phyloP scores from a whole-genome alignment of 2,797 vertebrate genomes.

The Helicolenus hilgendorfi region DNA sequence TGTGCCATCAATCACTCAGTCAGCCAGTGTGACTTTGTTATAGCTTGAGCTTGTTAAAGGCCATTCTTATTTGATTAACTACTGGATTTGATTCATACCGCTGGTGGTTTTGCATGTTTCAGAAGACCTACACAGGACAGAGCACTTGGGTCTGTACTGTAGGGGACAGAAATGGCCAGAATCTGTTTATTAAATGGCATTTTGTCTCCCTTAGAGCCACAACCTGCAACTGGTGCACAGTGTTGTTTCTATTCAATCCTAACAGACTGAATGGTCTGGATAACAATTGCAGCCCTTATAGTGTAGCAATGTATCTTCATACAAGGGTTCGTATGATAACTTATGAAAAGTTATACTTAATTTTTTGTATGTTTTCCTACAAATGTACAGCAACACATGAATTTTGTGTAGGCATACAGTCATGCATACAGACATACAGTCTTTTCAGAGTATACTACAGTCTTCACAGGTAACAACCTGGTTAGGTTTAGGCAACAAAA shows the following conservation, averaged over 20 bases:
- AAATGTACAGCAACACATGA: no score
- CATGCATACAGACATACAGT: no score
- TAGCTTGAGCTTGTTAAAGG: neutral
- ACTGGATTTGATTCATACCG: neutral
- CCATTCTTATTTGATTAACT: neutral
- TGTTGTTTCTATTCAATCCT: neutral
- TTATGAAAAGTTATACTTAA: no score
- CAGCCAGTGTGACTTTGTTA: neutral
- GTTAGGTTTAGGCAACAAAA: no score
- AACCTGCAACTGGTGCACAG: neutral
- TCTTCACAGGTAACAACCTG: no score
- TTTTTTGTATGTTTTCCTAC: no score
- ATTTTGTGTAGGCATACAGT: no score
- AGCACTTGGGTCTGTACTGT: no score
- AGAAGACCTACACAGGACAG: neutral
- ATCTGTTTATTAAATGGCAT: neutral
- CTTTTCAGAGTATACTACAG: no score
- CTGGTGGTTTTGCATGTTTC: neutral
- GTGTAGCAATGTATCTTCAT: no score
- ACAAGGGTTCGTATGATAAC: no score
- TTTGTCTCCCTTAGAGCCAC: neutral
- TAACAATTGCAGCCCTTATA: neutral
- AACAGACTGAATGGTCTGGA: neutral
- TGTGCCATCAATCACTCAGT: conserved; percentile 15
- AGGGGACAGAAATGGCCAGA: neutral